phyloP scores from a whole-genome alignment of 2,888 invertebrate genomes.

The Imbricaverruca yamaguchii region DNA sequence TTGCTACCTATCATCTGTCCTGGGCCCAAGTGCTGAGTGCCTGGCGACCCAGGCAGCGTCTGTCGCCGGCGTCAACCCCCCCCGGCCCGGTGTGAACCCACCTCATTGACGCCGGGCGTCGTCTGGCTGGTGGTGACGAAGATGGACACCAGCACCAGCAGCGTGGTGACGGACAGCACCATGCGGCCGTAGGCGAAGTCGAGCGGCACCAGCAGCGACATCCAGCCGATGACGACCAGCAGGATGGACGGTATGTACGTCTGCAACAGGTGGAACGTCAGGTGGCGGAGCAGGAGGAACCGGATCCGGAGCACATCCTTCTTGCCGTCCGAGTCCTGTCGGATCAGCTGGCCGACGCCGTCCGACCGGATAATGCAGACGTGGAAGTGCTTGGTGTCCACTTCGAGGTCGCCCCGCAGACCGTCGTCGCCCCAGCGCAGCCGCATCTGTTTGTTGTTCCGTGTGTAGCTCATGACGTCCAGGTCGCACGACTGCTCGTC shows the following conservation, averaged over 20 bases:
- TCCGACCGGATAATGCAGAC: not conserved
- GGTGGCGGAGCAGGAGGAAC: slow-evolving; percentile 48
- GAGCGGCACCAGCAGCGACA: slow-evolving; percentile 57
- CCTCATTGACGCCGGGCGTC: slow-evolving; percentile 28
- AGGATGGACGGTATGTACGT: slow-evolving; percentile 56
- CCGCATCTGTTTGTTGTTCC: not conserved
- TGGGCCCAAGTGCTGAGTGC: no score
- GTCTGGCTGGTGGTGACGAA: slow-evolving; percentile 52
- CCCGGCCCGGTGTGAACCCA: slow-evolving; percentile 34
- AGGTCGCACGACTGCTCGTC: not conserved
- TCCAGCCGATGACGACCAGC: slow-evolving; percentile 59
- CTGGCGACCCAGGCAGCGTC: no score
- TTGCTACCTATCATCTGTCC: no score
- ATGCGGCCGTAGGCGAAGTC: slow-evolving; percentile 58
- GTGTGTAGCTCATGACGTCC: not conserved
- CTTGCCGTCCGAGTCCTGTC: not conserved
- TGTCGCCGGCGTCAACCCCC: no score
- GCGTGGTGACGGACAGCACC: slow-evolving; percentile 56
- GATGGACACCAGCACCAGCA: slow-evolving; percentile 57
- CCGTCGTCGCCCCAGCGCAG: not conserved
- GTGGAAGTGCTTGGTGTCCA: not conserved
- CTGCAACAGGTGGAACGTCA: slow-evolving; percentile 55
- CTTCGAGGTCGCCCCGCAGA: not conserved
- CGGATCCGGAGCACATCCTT: not conserved
- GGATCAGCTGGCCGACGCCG: not conserved